Percentiles rank a stretch among this genome's conserved stretches.
These are phyloP conservation scores for Hyperoodon ampullatus DNA, from an alignment of 2,113 vertebrate species.

Conservation along the genomic window DNA sequence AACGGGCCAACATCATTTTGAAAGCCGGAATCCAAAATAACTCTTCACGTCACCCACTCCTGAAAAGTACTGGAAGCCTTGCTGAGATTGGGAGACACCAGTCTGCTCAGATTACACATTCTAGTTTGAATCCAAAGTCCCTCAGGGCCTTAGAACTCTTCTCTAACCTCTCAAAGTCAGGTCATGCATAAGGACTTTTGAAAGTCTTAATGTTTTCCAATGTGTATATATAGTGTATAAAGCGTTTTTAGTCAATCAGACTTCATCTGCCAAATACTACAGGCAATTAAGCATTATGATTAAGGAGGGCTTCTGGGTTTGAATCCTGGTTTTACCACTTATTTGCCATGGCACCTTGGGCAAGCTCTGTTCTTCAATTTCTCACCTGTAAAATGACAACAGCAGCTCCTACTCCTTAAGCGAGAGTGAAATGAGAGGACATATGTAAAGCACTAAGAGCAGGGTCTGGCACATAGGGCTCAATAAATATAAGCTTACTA, in stretches of 20 bases:
- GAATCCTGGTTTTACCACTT: conserved; percentile 37
- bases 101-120: neutral
- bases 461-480: neutral
- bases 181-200: neutral
- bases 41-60: neutral
- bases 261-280: neutral
- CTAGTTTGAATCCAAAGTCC: conserved; percentile 29
- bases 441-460: neutral
- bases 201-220: conserved; percentile 20
- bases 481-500: conserved; percentile 35
- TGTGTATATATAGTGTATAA: neutral
- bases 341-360: conserved; percentile 7
- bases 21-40: conserved; percentile 54
- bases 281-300: neutral
- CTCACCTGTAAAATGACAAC: conserved; percentile 14
- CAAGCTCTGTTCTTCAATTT: conserved; percentile 50
- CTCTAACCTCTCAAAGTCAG: neutral
- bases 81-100: neutral
- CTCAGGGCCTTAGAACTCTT: neutral
- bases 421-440: conserved; percentile 49
- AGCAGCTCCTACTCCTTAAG: neutral
- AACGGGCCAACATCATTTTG: neutral
- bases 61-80: neutral
- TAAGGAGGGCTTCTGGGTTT: conserved; percentile 41
- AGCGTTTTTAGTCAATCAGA: neutral